Conservation (phyloP, 2,113 vertebrate species). For the Ranitomeya imitator region DNA sequence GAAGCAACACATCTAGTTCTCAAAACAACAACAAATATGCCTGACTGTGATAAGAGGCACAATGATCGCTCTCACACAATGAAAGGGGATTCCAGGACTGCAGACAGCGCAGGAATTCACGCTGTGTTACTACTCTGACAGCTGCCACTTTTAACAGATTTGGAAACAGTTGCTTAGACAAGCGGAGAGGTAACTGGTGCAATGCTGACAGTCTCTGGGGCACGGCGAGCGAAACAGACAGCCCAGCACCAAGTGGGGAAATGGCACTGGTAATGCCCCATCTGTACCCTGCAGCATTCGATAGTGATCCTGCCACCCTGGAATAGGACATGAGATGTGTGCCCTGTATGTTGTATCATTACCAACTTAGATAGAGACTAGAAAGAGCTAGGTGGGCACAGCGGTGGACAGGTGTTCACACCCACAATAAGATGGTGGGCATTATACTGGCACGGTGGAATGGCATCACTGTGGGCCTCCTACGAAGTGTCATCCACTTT, state of each 20-base stretch:
- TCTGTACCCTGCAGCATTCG: not conserved
- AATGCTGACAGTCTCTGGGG: not conserved
- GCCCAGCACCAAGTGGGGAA: not conserved
- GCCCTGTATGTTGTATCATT: too few species aligned
- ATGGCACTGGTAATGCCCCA: not conserved
- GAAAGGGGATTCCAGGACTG: conserved; percentile 28
- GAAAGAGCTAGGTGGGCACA: too few species aligned
- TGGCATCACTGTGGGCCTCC: too few species aligned
- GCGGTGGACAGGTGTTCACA: too few species aligned
- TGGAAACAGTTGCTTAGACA: conserved; percentile 1
- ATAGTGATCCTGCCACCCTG: not conserved
- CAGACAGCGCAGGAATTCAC: conserved; percentile 18
- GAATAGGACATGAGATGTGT: not conserved
- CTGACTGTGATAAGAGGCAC: conserved; percentile 35
- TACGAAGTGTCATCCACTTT: too few species aligned
- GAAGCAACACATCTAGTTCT: conserved; percentile 6
- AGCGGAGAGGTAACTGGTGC: conserved; percentile 5
- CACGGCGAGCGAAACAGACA: not conserved
- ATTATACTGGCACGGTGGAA: too few species aligned
- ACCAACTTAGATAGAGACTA: too few species aligned
- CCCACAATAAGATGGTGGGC: too few species aligned
- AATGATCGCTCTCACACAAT: conserved; percentile 36
- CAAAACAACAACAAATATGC: conserved; percentile 44
- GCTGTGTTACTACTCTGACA: conserved; percentile 7
- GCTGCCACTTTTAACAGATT: conserved; percentile 14